Percentiles rank a stretch among this genome's conserved stretches.
Conservation (phyloP, 1,140 invertebrate species). For the Solenopsis fugax region DNA sequence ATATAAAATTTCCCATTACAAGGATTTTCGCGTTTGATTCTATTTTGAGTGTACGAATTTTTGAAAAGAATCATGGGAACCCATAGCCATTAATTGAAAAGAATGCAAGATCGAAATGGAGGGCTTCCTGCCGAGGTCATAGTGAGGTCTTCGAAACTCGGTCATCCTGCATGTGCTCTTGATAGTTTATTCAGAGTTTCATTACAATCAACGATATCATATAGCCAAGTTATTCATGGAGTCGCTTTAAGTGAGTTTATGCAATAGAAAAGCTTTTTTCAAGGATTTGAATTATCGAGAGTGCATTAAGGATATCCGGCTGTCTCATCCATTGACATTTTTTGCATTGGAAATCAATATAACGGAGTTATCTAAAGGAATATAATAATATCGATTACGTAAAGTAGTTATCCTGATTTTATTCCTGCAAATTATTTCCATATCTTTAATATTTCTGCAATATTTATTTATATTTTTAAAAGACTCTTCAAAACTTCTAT, state of each 20-base stretch:
- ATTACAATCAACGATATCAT: constrained; percentile 13
- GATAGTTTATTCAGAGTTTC: constrained; percentile 26
- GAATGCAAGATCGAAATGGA: constrained; percentile 64
- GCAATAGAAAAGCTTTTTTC: constrained; percentile 2
- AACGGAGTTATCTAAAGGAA: constrained; percentile 6
- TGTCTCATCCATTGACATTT: not conserved
- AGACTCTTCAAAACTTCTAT: not conserved
- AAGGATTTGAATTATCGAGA: constrained; percentile 2
- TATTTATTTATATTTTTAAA: not conserved
- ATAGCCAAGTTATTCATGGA: constrained; percentile 2
- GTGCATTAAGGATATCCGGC: constrained; percentile 6
- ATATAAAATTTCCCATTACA: not conserved
- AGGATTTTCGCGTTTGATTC: not conserved
- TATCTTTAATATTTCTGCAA: not conserved
- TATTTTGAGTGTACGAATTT: constrained; percentile 42
- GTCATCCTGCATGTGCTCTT: constrained; percentile 43
- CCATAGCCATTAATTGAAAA: constrained; percentile 61
- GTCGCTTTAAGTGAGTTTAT: not conserved
- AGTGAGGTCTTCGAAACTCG: constrained; percentile 41
- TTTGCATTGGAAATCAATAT: not conserved
- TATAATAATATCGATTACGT: constrained; percentile 20
- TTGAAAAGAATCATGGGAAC: constrained; percentile 50
- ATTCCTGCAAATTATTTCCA: constrained; percentile 16
- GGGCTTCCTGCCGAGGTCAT: constrained; percentile 36
- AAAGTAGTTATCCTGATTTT: not conserved